phyloP scores from a whole-genome alignment of 2,888 invertebrate genomes.

The Pseudoips prasinana region DNA sequence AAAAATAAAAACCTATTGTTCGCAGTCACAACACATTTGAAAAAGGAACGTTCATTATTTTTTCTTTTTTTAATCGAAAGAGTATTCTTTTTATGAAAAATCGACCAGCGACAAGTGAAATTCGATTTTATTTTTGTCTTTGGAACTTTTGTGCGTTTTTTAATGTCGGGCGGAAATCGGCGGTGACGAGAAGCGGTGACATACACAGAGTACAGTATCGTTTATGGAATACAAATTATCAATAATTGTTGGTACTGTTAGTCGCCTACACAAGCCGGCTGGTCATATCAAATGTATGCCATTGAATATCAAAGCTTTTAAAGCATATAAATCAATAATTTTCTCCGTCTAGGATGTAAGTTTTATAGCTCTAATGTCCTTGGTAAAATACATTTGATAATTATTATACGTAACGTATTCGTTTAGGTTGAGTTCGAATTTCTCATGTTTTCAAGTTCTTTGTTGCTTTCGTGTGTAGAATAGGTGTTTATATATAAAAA shows the following conservation, averaged over 20 bases:
- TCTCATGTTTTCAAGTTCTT: too few species aligned
- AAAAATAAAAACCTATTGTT: slow-evolving; percentile 21
- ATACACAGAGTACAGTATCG: slow-evolving; percentile 35
- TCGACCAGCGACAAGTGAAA: slow-evolving; percentile 1
- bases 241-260: slow-evolving; percentile 49
- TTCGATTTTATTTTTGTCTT: slow-evolving; percentile 11
- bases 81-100: slow-evolving; percentile 5
- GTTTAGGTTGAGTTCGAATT: too few species aligned
- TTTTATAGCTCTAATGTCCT: too few species aligned
- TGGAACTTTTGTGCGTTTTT: slow-evolving; percentile 14
- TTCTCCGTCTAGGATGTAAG: background rate
- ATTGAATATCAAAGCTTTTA: slow-evolving; percentile 29
- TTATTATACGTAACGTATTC: too few species aligned
- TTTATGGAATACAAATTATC: slow-evolving; percentile 54
- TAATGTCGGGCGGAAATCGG: slow-evolving; percentile 34
- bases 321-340: slow-evolving; percentile 20
- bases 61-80: slow-evolving; percentile 11
- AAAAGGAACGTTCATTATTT: slow-evolving; percentile 1
- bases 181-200: slow-evolving; percentile 27
- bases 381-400: too few species aligned
- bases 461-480: too few species aligned
- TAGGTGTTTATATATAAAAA: too few species aligned
- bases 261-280: slow-evolving; percentile 36
- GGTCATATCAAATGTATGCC: slow-evolving; percentile 29
- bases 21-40: slow-evolving; percentile 11